A percentile compares a stretch with the other conserved stretches of the same genome.
These are phyloP conservation scores for Oncopodura yosiiana DNA, from an alignment of 1,140 invertebrate species.

Conservation along the genomic window DNA sequence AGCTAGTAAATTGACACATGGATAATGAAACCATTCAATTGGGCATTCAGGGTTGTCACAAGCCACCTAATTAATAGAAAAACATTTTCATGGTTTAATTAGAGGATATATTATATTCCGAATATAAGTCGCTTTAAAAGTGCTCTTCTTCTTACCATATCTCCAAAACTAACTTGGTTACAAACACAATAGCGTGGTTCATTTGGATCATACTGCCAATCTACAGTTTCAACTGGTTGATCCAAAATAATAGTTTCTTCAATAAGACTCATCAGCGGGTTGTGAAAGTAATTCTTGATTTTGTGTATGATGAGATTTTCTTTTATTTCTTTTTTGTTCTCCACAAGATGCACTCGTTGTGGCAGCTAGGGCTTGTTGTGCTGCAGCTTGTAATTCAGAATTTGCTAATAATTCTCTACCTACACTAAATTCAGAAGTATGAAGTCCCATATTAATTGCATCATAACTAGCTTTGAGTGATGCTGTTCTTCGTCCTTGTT, in stretches of 20 bases:
- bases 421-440: constrained; percentile 49
- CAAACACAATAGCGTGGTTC: constrained; percentile 95
- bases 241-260: constrained; percentile 40
- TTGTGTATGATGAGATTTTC: constrained; percentile 34
- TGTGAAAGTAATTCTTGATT: constrained; percentile 24
- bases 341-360: constrained; percentile 23
- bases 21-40: constrained; percentile 35
- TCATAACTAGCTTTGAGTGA: constrained; percentile 91
- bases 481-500: constrained; percentile 82
- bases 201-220: constrained; percentile 80
- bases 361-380: constrained; percentile 65
- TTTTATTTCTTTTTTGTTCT: constrained; percentile 35
- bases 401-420: constrained; percentile 58
- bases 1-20: constrained; percentile 27
- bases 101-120: too few species aligned
- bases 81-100: too few species aligned
- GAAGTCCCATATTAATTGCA: constrained; percentile 57
- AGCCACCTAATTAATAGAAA: too few species aligned
- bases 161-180: constrained; percentile 95
- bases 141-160: too few species aligned
- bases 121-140: too few species aligned
- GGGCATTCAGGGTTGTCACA: too few species aligned
- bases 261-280: constrained; percentile 33
- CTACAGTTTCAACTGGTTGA: constrained; percentile 44
- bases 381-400: constrained; percentile 42